Evolutionary conservation across 2,888 invertebrate genomes (phyloP), one percentile per base, ranked within the genome.

Genomic region (Trilocha varians): DNA sequence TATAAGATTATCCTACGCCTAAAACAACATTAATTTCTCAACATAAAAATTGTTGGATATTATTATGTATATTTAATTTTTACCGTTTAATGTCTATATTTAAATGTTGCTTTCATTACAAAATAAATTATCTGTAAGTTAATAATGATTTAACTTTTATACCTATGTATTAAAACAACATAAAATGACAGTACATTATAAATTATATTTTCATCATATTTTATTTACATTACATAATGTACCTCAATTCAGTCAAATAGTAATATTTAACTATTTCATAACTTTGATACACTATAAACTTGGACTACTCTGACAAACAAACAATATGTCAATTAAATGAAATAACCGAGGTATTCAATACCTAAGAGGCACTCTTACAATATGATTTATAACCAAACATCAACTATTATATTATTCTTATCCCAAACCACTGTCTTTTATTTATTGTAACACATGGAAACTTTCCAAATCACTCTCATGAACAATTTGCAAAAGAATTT

Each of bases 401-500:
- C 44, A 43, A 49, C 45, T 25, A 2, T 11, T 25, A 6, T 25
- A 25, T 25, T 25, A 6, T 25, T 9, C 25, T 25, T 25, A 25
- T 11, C 11, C 6, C 6, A 11, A 25, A 25, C 18, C 17, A 34
- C 16, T 34, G 33, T 37, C 17, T 34, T 40, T 45, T 41, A 55
- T 55, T 63, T 65, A 77, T 55, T 78, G 71, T 49, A 73, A 63
- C 41, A 86, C 75, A 77, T 85, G 77, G 45, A 78, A 66, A 66
- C 75, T 80, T 47, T 68, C 65, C 44, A 82, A 59, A 55, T 77
- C 71, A 59, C 73, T 79, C 52, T 86, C 85, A 59, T 87, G 74
- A 41, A 87, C 85, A 58, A 87, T 87, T 64, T 87, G 80, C 54
- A 87, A 67, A 47, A 87, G 62, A 49, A 87, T 82, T 68, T 78